These are phyloP conservation scores for Catalaphyllia jardinei DNA, from an alignment of 64 coral and sea anemone genomes.

Conservation along the genomic window DNA sequence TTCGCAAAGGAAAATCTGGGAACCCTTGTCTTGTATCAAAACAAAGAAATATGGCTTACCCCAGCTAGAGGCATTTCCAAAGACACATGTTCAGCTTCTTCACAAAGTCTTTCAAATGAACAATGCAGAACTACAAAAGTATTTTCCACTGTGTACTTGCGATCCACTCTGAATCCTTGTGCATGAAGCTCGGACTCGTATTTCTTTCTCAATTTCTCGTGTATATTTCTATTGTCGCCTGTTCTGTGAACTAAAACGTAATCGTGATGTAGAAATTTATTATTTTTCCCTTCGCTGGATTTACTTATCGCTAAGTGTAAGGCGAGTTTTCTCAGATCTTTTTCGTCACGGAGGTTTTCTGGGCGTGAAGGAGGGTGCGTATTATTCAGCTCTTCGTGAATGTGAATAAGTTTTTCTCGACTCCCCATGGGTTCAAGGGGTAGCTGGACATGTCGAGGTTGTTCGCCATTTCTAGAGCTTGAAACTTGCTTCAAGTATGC, in stretches of 20 bases:
- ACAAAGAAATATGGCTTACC: constrained; percentile 55
- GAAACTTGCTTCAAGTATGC: constrained; percentile 23
- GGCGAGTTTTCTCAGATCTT: constrained; percentile 82
- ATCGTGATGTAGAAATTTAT: constrained; percentile 72
- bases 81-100: constrained; percentile 86
- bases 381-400: constrained; percentile 39
- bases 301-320: constrained; percentile 72
- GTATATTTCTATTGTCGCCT: constrained; percentile 50
- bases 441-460: neutral
- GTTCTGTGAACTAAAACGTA: constrained; percentile 88
- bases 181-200: constrained; percentile 71
- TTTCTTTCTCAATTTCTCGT: constrained; percentile 71
- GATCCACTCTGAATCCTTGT: constrained; percentile 78
- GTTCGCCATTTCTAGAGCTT: constrained; percentile 40
- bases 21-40: neutral
- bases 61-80: constrained; percentile 94
- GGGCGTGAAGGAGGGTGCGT: neutral
- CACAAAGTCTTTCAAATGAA: constrained; percentile 96
- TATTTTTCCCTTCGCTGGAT: constrained; percentile 12
- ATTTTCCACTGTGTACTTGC: constrained; percentile 69
- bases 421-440: constrained; percentile 22
- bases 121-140: constrained; percentile 86
- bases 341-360: constrained; percentile 13
- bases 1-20: too few relatives aligned
- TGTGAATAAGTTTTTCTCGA: constrained; percentile 19